Conservation (phyloP, 2,888 invertebrate species). For the Plusia festucae region DNA sequence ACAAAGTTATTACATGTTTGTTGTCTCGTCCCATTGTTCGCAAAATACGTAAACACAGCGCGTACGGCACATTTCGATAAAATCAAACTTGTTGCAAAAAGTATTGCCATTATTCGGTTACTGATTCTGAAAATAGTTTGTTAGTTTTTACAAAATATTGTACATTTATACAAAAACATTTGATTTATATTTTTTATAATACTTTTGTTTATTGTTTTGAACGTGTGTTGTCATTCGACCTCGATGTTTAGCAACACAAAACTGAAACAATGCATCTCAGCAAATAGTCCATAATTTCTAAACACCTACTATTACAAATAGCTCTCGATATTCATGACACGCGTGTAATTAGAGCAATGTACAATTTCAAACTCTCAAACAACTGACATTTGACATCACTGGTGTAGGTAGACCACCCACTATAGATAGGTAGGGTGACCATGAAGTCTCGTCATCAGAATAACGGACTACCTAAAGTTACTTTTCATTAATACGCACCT, state of each 20-base stretch:
- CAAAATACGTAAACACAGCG: no score
- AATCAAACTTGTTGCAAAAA: no score
- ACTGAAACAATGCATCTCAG: background rate
- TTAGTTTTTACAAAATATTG: no score
- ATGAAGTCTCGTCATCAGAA: conserved; percentile 24
- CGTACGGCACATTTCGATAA: no score
- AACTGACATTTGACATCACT: conserved; percentile 46
- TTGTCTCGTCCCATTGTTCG: no score
- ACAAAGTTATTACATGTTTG: no score
- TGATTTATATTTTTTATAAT: no score
- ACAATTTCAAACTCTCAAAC: conserved; percentile 47
- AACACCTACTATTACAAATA: conserved; percentile 24
- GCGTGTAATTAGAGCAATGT: conserved; percentile 30
- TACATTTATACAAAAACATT: no score
- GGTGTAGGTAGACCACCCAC: conserved; percentile 72
- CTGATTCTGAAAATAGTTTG: no score
- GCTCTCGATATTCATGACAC: conserved; percentile 29
- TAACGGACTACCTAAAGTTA: background rate
- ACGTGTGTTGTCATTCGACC: background rate
- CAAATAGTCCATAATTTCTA: background rate
- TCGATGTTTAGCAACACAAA: conserved; percentile 1
- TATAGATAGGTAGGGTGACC: conserved; percentile 58
- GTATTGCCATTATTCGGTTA: no score
- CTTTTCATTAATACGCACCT: background rate
- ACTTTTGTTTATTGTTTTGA: background rate